These are phyloP conservation scores for Caenorhabditis angaria DNA, from an alignment of 2,888 invertebrate species.

Conservation along the genomic window DNA sequence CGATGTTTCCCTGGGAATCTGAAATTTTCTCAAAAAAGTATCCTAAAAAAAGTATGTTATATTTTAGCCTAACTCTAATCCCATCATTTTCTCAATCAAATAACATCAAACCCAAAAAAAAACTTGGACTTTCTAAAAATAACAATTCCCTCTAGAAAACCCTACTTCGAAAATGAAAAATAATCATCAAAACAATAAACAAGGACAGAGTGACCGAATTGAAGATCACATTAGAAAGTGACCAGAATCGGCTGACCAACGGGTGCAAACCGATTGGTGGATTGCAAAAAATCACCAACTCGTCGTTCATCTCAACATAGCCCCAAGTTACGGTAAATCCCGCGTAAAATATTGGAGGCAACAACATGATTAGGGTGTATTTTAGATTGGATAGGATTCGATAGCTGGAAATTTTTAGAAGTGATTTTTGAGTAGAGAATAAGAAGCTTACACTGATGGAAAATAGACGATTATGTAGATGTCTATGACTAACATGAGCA, in stretches of 20 bases:
- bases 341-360: not conserved
- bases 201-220: not conserved
- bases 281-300: not conserved
- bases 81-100: too few species aligned
- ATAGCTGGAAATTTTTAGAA: not conserved
- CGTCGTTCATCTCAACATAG: not conserved
- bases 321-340: not conserved
- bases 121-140: too few species aligned
- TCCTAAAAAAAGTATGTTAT: too few species aligned
- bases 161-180: too few species aligned
- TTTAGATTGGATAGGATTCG: not conserved
- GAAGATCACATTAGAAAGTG: not conserved
- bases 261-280: not conserved
- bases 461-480: conserved; percentile 31
- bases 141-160: too few species aligned
- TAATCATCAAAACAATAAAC: not conserved
- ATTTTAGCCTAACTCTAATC: too few species aligned
- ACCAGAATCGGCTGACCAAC: not conserved
- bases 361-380: not conserved
- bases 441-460: conserved; percentile 15
- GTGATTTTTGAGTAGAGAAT: not conserved
- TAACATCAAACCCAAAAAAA: too few species aligned
- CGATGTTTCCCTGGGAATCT: too few species aligned
- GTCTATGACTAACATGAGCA: conserved; percentile 30
- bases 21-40: too few species aligned